phyloP scores from a whole-genome alignment of 2,888 invertebrate species.

The Ernsta delagoae region DNA sequence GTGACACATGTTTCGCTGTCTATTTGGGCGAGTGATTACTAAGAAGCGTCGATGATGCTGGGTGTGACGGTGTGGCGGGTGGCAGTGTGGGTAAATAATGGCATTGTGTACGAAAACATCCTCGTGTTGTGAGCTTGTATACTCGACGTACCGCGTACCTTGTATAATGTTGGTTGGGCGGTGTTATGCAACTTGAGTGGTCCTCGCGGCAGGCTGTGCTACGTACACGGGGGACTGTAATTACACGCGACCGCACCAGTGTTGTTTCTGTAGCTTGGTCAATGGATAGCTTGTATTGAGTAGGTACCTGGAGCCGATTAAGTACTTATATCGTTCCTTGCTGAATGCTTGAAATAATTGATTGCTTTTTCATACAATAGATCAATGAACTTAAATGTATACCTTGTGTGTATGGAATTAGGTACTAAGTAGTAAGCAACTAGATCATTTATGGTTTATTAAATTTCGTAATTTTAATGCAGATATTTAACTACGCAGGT shows the following conservation, averaged over 20 bases:
- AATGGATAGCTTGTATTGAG: too few species aligned
- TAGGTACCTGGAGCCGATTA: too few species aligned
- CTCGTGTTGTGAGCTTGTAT: slow-evolving; percentile 50
- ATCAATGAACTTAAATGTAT: too few species aligned
- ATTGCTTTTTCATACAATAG: too few species aligned
- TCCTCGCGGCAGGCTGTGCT: slow-evolving; percentile 50
- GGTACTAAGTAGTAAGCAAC: too few species aligned
- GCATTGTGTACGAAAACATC: slow-evolving; percentile 70
- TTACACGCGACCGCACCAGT: slow-evolving; percentile 60
- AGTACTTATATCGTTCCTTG: too few species aligned
- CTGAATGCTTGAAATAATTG: too few species aligned
- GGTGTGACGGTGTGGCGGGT: slow-evolving; percentile 11
- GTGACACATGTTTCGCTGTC: slow-evolving; percentile 12
- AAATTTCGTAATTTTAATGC: too few species aligned
- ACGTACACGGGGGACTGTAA: slow-evolving; percentile 53
- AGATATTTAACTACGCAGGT: too few species aligned
- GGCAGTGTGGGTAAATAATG: slow-evolving; percentile 63
- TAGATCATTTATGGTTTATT: too few species aligned
- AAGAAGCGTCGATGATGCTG: slow-evolving; percentile 27
- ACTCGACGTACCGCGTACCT: slow-evolving; percentile 42
- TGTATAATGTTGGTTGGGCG: slow-evolving; percentile 47
- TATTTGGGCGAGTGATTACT: slow-evolving; percentile 23
- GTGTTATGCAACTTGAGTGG: slow-evolving; percentile 65
- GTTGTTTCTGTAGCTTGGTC: neutral
- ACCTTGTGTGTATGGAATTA: too few species aligned